Evolutionary conservation across 64 coral and sea anemone species (phyloP).

Genomic region (Stylophora pistillata): DNA sequence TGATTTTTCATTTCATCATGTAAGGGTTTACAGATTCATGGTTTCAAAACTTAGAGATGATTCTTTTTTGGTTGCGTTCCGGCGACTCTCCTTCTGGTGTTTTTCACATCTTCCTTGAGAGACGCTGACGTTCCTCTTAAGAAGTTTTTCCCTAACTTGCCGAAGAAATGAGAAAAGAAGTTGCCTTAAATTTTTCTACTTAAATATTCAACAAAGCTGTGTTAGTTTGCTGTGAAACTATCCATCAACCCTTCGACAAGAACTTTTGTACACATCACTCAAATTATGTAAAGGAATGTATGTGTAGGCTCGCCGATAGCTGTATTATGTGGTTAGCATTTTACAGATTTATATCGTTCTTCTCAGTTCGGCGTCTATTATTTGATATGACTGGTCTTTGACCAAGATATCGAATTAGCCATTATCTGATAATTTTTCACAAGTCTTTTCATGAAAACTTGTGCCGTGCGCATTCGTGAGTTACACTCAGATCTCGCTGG

Average conservation of each 20-base stretch:
- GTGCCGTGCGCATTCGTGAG: not conserved
- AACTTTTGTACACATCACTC: not conserved
- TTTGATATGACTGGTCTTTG: constrained; percentile 16
- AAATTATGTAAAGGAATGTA: not conserved
- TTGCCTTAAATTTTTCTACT: not conserved
- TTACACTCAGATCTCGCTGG: not conserved
- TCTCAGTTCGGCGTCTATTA: constrained; percentile 2
- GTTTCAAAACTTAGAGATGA: not conserved
- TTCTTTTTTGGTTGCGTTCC: not conserved
- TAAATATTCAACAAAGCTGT: not conserved
- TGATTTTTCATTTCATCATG: too few species aligned
- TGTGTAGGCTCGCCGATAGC: not conserved
- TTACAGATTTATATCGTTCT: constrained; percentile 23
- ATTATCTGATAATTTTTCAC: constrained; percentile 29
- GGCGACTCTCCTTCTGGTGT: not conserved
- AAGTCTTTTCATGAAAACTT: constrained; percentile 19
- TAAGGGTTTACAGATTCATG: too few species aligned
- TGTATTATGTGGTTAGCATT: not conserved
- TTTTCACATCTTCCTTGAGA: not conserved
- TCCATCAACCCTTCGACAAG: not conserved
- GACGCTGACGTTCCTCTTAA: not conserved
- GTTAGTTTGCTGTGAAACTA: not conserved
- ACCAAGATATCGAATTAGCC: constrained; percentile 38
- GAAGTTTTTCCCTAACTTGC: not conserved
- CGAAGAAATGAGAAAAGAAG: not conserved